Conservation (phyloP, 2,113 vertebrate genomes). For the Natator depressus region DNA sequence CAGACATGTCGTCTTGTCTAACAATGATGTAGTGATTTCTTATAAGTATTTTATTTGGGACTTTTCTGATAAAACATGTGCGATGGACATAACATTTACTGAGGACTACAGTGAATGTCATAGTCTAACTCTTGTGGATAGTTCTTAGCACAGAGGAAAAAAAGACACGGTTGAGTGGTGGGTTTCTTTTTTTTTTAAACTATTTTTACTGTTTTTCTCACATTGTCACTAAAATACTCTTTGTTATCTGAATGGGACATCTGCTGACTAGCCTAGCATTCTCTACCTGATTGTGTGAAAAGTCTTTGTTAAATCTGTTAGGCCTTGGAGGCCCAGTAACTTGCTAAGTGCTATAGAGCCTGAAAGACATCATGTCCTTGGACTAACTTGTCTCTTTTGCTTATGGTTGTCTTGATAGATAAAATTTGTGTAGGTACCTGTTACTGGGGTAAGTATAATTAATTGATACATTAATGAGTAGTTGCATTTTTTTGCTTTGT, state of each 20-base stretch:
- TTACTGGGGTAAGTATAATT: conserved; percentile 26
- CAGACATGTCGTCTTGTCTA: conserved; percentile 26
- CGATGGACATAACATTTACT: conserved; percentile 51
- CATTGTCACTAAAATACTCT: conserved; percentile 94
- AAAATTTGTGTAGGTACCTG: conserved; percentile 35
- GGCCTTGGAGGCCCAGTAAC: conserved; percentile 85
- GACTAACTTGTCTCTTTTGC: conserved; percentile 82
- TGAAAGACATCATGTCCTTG: conserved; percentile 94
- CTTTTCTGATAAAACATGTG: conserved; percentile 25
- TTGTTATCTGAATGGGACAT: conserved; percentile 86
- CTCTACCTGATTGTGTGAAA: conserved; percentile 97
- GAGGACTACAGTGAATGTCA: conserved; percentile 53
- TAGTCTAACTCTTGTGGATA: conserved; percentile 26
- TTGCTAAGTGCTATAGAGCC: conserved; percentile 90
- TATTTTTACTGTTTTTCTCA: conserved; percentile 93
- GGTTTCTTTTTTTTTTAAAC: conserved; percentile 72
- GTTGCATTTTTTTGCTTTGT: conserved; percentile 15
- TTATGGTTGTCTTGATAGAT: conserved; percentile 66
- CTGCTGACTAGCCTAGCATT: conserved; percentile 75
- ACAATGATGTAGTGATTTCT: conserved; percentile 28
- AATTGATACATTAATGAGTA: conserved; percentile 37
- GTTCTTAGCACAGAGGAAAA: conserved; percentile 50
- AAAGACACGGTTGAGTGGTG: conserved; percentile 84
- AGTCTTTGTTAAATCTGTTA: conserved; percentile 89
- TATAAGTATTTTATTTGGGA: conserved; percentile 42